Evolutionary conservation across 2,888 invertebrate genomes (phyloP).

Genomic region (Uloborus plumipes): DNA sequence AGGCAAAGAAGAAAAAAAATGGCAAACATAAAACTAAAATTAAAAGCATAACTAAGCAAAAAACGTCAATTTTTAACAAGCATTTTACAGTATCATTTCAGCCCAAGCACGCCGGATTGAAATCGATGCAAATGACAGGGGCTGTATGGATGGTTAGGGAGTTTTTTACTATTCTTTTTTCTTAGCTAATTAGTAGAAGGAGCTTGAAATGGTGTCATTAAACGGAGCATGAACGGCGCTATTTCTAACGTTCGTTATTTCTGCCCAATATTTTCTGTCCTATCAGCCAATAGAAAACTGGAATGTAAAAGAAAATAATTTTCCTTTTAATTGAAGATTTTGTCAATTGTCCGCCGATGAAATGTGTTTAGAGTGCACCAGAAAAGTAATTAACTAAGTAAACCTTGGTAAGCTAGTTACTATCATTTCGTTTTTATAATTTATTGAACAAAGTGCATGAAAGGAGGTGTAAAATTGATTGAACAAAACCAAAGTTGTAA

Average conservation of each 20-base stretch:
- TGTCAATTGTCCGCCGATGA: not conserved
- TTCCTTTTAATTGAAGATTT: conserved; percentile 25
- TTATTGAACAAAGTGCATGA: too few relatives aligned
- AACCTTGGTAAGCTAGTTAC: too few relatives aligned
- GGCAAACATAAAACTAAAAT: conserved; percentile 6
- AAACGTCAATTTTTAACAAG: conserved; percentile 19
- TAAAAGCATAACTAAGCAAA: conserved; percentile 1
- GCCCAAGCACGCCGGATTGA: conserved; percentile 29
- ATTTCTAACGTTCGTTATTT: conserved; percentile 15
- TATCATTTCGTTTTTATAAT: too few relatives aligned
- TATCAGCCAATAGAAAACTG: not conserved
- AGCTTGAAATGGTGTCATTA: conserved; percentile 34
- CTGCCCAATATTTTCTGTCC: conserved; percentile 14
- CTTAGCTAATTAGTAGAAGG: conserved; percentile 32
- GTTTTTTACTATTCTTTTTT: conserved; percentile 6
- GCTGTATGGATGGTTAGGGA: not conserved
- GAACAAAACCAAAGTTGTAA: too few relatives aligned
- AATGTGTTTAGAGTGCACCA: too few relatives aligned
- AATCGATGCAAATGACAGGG: conserved; percentile 46
- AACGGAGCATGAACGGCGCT: conserved; percentile 21
- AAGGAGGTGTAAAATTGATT: too few relatives aligned
- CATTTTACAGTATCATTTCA: conserved; percentile 25
- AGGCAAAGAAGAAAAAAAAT: not conserved
- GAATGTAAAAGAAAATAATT: conserved; percentile 31
- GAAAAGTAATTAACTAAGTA: too few relatives aligned